A percentile compares a stretch with the other conserved stretches of the same genome.
phyloP scores from a whole-genome alignment of 1,140 invertebrate genomes.

The Platyura marginata region DNA sequence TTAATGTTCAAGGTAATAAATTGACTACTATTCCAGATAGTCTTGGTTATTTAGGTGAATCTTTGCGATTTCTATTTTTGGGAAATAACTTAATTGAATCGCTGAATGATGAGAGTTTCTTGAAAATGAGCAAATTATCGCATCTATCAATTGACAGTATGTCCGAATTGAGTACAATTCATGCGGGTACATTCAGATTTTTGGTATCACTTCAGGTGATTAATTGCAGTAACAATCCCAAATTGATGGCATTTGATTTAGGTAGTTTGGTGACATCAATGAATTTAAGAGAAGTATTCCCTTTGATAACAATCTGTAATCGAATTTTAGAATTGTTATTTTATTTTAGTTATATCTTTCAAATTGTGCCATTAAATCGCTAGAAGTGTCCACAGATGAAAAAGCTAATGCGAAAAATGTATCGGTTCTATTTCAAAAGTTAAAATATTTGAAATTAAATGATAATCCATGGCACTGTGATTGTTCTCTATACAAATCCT shows the following conservation, averaged over 20 bases:
- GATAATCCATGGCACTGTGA: constrained; percentile 39
- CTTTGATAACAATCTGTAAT: not conserved
- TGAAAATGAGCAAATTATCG: constrained; percentile 29
- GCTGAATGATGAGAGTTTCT: constrained; percentile 32
- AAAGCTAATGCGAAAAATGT: constrained; percentile 1
- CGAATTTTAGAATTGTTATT: not conserved
- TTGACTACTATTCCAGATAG: constrained; percentile 33
- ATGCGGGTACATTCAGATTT: constrained; percentile 28
- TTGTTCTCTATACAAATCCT: constrained; percentile 27
- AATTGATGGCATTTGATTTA: constrained; percentile 13
- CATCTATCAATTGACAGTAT: constrained; percentile 34
- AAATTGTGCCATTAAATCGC: constrained; percentile 28
- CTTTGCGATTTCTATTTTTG: constrained; percentile 31
- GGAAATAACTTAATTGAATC: constrained; percentile 33
- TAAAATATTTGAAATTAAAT: constrained; percentile 29
- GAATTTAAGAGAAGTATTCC: constrained; percentile 10
- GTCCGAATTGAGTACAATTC: constrained; percentile 28
- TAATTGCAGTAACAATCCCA: constrained; percentile 13
- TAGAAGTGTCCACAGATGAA: constrained; percentile 15
- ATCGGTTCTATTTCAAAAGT: constrained; percentile 10
- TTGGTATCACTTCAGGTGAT: constrained; percentile 19
- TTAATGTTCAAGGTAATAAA: constrained; percentile 35
- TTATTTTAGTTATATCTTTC: constrained; percentile 14
- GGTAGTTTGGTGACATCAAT: constrained; percentile 8
- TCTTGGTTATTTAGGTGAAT: constrained; percentile 26